Base-by-base conservation (phyloP, 1,140 invertebrate species). In the Pararge aegeria region DNA sequence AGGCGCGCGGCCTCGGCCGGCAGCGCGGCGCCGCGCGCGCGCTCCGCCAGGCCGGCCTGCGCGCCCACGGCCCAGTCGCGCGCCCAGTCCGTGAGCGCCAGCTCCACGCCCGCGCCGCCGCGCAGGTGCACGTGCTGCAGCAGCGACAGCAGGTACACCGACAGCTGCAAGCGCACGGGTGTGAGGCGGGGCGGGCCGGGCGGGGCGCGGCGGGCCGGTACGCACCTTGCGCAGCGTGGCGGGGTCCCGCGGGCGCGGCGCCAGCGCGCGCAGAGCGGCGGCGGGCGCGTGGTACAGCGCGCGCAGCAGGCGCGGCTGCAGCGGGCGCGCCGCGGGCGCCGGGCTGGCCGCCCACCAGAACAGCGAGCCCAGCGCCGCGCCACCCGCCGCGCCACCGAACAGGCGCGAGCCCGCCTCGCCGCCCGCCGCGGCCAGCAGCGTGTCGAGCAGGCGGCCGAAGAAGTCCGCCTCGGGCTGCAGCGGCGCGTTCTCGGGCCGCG, bases 311-410 rank as follows among this genome's bases (percentile, higher is more conserved):
- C 61, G 58, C 21, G 80, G 72, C 75, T 82, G 81, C 61, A 80
- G 68, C 7, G 59, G 48, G 13, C 75, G 72, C 49, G 68, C 64
- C 34, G 68, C 78, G 3, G 56, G 37, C 7, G 66, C 74, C 2
- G 85, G 80, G 3, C 72, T 64, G 5, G 70, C 75, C 20, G 72
- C 76, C 85, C 85, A 90, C 73, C 73, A 79, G 64, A 87, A 76
- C 71, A 84, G 62, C 49, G 85, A 77, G 46, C 70, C 62, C 52
- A 87, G 70, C 55, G 78, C 60, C 1, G 48, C 51, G 51, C 67
- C 65, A n/a, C 77, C 79, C 52, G 72, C 74, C 13, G 66, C 77
- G 55, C 68, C 65, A 48, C 69, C 61, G 30, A 66, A 42, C 64
- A 64, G 46, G 46, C 73, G 78, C 80, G 76, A 34, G 7, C 78